Percentiles rank a stretch among this genome's conserved stretches.
phyloP scores from a whole-genome alignment of 2,888 invertebrate species.

The Chloromyia formosa region DNA sequence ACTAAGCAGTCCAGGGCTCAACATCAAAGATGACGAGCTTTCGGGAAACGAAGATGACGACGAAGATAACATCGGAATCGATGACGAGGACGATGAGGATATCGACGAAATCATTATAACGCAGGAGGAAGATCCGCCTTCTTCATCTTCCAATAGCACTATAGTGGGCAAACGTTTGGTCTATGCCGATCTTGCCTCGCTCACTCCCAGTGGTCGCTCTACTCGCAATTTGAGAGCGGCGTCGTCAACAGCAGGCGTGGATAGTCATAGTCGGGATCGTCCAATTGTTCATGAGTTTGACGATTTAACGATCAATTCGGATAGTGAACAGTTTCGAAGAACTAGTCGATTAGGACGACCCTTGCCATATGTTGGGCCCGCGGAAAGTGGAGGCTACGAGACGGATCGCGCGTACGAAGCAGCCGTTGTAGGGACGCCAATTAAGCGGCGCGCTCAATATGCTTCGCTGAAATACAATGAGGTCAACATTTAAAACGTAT shows the following conservation, averaged over 20 bases:
- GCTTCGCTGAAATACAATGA: slow-evolving; percentile 74
- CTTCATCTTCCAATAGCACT: slow-evolving; percentile 54
- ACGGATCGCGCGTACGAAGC: slow-evolving; percentile 28
- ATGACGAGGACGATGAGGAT: slow-evolving; percentile 55
- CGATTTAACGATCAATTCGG: slow-evolving; percentile 48
- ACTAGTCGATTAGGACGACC: slow-evolving; percentile 4
- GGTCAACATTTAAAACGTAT: slow-evolving; percentile 59
- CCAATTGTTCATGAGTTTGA: slow-evolving; percentile 44
- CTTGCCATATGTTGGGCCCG: not conserved
- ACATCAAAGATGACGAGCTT: slow-evolving; percentile 10
- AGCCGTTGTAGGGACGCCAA: slow-evolving; percentile 48
- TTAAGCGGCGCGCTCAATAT: slow-evolving; percentile 68
- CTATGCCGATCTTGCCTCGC: slow-evolving; percentile 62
- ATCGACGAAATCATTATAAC: slow-evolving; percentile 57
- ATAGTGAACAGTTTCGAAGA: slow-evolving; percentile 48
- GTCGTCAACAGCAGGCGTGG: not conserved
- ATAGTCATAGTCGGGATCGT: slow-evolving; percentile 6
- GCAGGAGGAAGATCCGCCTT: slow-evolving; percentile 45
- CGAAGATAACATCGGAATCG: slow-evolving; percentile 29
- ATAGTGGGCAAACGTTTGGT: slow-evolving; percentile 53
- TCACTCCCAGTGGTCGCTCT: not conserved
- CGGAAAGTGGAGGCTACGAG: not conserved
- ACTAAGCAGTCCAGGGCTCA: slow-evolving; percentile 31
- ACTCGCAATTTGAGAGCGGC: slow-evolving; percentile 19
- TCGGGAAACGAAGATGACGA: slow-evolving; percentile 28